These are phyloP conservation scores for Melanotaenia trifasciata DNA, from an alignment of 2,797 vertebrate genomes.

Conservation along the genomic window DNA sequence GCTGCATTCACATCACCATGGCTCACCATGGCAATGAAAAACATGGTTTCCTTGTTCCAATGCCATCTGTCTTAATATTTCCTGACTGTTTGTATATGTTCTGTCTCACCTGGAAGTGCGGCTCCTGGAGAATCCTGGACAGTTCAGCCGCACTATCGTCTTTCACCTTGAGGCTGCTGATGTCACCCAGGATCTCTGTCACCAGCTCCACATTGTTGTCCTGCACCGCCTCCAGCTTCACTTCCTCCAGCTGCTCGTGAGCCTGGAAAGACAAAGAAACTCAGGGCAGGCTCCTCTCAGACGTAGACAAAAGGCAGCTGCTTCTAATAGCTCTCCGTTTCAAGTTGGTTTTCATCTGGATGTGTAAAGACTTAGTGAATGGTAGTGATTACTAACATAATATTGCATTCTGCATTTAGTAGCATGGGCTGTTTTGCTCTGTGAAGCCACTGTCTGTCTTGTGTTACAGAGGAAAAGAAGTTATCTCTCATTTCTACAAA, in stretches of 20 bases:
- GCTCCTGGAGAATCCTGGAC: conserved; percentile 93
- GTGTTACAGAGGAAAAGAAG: neutral
- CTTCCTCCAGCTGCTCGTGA: conserved; percentile 94
- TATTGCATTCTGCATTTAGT: neutral
- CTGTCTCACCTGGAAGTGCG: conserved; percentile 93
- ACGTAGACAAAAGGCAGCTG: neutral
- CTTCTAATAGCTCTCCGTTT: neutral
- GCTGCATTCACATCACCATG: neutral
- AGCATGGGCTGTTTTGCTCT: neutral
- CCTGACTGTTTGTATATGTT: neutral
- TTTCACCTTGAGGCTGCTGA: conserved; percentile 87
- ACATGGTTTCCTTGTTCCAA: neutral
- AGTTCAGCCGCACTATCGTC: conserved; percentile 93
- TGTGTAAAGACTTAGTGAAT: conserved; percentile 3
- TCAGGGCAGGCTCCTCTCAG: conserved; percentile 13
- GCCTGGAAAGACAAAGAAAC: conserved; percentile 79
- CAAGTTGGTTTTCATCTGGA: neutral
- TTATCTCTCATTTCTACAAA: conserved; percentile 19
- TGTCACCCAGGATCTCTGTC: conserved; percentile 96
- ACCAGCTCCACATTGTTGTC: conserved; percentile 97
- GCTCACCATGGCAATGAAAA: neutral
- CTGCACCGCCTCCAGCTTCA: conserved; percentile 97
- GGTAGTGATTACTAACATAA: neutral
- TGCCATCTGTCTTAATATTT: neutral
- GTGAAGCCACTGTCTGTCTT: neutral